A percentile compares a stretch with the other conserved stretches of the same genome.
phyloP scores from a whole-genome alignment of 1,140 invertebrate genomes.

The Zaprionus africanus region DNA sequence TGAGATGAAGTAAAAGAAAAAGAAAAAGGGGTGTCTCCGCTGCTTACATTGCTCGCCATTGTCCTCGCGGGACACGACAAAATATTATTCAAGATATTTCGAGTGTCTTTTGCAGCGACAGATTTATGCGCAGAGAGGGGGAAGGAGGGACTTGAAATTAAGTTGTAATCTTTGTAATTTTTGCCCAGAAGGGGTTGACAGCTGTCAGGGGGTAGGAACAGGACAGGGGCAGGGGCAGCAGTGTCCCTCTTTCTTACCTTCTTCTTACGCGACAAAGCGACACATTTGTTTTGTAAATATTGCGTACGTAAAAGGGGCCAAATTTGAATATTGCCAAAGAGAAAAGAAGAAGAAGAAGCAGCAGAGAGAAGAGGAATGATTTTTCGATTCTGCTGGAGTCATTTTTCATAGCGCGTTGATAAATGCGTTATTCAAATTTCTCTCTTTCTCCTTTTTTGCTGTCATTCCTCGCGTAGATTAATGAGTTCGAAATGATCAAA shows the following conservation, averaged over 20 bases:
- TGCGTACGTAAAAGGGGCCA: conserved; percentile 69
- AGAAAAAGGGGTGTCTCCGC: conserved; percentile 44
- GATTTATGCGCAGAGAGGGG: conserved; percentile 80
- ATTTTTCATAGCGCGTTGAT: conserved; percentile 54
- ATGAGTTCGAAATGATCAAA: conserved; percentile 39
- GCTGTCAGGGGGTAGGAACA: conserved; percentile 40
- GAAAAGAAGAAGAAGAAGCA: not conserved
- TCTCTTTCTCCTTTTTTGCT: conserved; percentile 14
- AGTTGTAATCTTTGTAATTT: conserved; percentile 83
- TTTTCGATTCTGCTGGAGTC: conserved; percentile 2
- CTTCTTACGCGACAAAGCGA: conserved; percentile 56
- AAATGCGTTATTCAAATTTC: conserved; percentile 62
- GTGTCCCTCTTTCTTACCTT: conserved; percentile 1
- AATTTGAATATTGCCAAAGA: conserved; percentile 50
- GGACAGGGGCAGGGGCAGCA: conserved; percentile 1
- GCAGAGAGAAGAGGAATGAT: not conserved
- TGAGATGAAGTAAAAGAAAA: not conserved
- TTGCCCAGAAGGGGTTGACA: conserved; percentile 69
- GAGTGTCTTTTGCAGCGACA: conserved; percentile 65
- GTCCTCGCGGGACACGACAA: conserved; percentile 57
- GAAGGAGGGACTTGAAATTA: conserved; percentile 78
- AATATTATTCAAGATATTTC: conserved; percentile 74
- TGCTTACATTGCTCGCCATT: conserved; percentile 3
- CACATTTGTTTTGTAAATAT: conserved; percentile 84
- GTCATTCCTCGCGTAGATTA: conserved; percentile 61